Conservation (phyloP, 2,113 vertebrate species). For the Pseudopodoces humilis region DNA sequence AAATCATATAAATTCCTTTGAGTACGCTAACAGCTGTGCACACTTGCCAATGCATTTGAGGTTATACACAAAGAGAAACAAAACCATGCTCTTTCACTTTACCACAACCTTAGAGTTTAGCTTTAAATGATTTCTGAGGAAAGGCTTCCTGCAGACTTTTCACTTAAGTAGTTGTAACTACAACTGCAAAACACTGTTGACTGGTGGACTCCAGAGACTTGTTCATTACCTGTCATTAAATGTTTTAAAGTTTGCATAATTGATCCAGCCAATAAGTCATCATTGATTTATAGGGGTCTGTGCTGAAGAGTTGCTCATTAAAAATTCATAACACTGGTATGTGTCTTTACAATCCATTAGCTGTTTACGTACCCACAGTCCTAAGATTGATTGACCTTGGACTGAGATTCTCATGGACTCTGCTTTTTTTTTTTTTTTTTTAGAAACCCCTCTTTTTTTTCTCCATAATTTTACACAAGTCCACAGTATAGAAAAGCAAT, state of each 20-base stretch:
- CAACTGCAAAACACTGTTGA: constrained; percentile 71
- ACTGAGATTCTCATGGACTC: constrained; percentile 87
- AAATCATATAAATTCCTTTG: background rate
- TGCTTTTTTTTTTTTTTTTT: constrained; percentile 72
- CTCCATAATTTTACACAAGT: constrained; percentile 53
- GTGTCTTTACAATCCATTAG: constrained; percentile 99
- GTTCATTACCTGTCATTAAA: constrained; percentile 99
- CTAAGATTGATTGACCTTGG: constrained; percentile 98
- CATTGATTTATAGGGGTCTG: constrained; percentile 98
- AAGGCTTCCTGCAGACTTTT: constrained; percentile 63
- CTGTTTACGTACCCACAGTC: constrained; percentile 85
- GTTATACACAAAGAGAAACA: constrained; percentile 4
- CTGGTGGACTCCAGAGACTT: constrained; percentile 79
- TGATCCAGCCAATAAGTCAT: constrained; percentile 98
- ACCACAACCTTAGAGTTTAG: constrained; percentile 31
- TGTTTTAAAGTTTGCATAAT: constrained; percentile 99
- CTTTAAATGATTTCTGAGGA: constrained; percentile 65
- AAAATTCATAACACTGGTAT: constrained; percentile 96
- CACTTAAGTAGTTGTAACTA: constrained; percentile 72
- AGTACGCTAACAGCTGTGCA: background rate
- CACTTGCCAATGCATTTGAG: constrained; percentile 7
- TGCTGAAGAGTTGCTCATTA: constrained; percentile 88
- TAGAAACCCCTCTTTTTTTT: background rate
- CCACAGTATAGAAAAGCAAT: constrained; percentile 89
- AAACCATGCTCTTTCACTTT: constrained; percentile 17